Evolutionary conservation across 2,888 invertebrate genomes (phyloP).

Genomic region (Drosophila phalerata): DNA sequence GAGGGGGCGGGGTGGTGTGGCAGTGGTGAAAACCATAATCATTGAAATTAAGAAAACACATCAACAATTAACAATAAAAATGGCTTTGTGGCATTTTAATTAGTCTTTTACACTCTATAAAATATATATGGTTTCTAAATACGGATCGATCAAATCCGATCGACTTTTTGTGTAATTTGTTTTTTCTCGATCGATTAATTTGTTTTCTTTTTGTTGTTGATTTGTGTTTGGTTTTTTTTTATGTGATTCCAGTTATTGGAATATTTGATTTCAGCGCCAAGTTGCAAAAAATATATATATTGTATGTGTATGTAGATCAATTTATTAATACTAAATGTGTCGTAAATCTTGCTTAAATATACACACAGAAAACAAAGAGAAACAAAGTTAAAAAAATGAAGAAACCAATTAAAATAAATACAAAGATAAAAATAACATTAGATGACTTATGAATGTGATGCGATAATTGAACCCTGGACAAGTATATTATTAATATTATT

Average conservation of each 20-base stretch:
- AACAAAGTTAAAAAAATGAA: slow-evolving; percentile 15
- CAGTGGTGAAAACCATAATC: slow-evolving; percentile 38
- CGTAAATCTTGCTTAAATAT: slow-evolving; percentile 51
- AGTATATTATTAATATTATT: slow-evolving; percentile 9
- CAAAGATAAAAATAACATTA: slow-evolving; percentile 31
- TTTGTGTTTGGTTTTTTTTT: slow-evolving; percentile 43
- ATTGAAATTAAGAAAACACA: slow-evolving; percentile 48
- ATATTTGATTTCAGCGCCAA: slow-evolving; percentile 84
- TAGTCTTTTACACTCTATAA: slow-evolving; percentile 53
- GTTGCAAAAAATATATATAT: slow-evolving; percentile 74
- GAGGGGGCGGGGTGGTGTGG: not conserved
- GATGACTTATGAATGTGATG: slow-evolving; percentile 19
- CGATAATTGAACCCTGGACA: slow-evolving; percentile 11
- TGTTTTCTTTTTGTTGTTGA: slow-evolving; percentile 53
- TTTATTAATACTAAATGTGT: slow-evolving; percentile 60
- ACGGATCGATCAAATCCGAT: slow-evolving; percentile 26
- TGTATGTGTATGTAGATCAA: slow-evolving; percentile 51
- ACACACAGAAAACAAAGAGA: slow-evolving; percentile 33
- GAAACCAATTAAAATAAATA: slow-evolving; percentile 27
- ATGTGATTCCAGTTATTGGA: slow-evolving; percentile 58
- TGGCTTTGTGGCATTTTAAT: slow-evolving; percentile 47
- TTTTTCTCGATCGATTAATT: slow-evolving; percentile 32
- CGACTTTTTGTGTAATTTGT: slow-evolving; percentile 28
- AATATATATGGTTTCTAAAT: slow-evolving; percentile 46
- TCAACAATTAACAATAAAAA: slow-evolving; percentile 51